Percentiles rank a stretch among this genome's conserved stretches.
Evolutionary conservation across 1,140 invertebrate species (phyloP).

Genomic region (Drosophila murphyi): DNA sequence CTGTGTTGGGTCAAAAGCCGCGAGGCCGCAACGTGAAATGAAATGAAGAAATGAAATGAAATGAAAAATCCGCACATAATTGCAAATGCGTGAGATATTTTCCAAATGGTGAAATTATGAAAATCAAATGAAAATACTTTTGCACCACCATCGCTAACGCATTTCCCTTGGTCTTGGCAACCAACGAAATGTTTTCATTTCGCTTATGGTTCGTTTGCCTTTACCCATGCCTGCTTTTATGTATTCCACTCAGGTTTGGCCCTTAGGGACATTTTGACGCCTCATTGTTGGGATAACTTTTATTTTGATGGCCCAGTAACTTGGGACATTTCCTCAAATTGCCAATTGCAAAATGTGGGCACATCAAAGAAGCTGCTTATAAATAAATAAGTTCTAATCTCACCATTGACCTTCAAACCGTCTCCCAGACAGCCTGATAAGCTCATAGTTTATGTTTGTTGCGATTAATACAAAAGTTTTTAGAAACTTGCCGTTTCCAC

Average conservation of each 20-base stretch:
- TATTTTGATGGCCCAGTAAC: slow-evolving; percentile 24
- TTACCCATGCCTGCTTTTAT: slow-evolving; percentile 34
- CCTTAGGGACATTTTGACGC: slow-evolving; percentile 56
- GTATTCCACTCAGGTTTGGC: slow-evolving; percentile 54
- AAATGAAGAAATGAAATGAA: slow-evolving; percentile 53
- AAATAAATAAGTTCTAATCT: slow-evolving; percentile 41
- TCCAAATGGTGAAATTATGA: slow-evolving; percentile 78
- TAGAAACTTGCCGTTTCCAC: neutral
- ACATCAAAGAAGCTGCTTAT: slow-evolving; percentile 10
- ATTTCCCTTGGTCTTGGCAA: neutral
- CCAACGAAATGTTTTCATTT: neutral
- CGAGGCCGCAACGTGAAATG: slow-evolving; percentile 52
- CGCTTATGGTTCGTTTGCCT: neutral
- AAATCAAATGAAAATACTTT: slow-evolving; percentile 66
- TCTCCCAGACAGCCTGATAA: slow-evolving; percentile 27
- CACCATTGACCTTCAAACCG: slow-evolving; percentile 19
- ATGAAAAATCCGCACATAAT: slow-evolving; percentile 80
- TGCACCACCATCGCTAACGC: neutral
- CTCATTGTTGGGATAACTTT: slow-evolving; percentile 49
- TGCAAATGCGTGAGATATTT: slow-evolving; percentile 81
- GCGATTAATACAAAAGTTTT: neutral
- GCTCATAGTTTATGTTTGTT: slow-evolving; percentile 12
- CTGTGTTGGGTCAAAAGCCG: slow-evolving; percentile 25
- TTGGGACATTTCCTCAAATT: slow-evolving; percentile 35
- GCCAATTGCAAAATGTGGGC: slow-evolving; percentile 30